Percentiles rank a stretch among this genome's conserved stretches.
phyloP scores from a whole-genome alignment of 2,113 vertebrate species.

The Macquaria australasica region DNA sequence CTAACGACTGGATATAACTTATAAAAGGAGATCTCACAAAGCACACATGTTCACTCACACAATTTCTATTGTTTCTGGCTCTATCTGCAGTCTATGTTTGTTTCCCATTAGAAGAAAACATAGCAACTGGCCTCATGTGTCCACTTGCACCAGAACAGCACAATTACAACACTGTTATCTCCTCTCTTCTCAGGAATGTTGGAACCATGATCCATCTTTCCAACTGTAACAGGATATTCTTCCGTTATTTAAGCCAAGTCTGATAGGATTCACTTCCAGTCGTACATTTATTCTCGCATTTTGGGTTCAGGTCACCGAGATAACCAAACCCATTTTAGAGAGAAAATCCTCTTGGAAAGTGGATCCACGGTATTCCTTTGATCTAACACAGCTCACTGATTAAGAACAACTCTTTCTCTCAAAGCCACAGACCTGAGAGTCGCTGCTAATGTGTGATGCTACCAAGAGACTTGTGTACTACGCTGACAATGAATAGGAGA shows the following conservation, averaged over 20 bases:
- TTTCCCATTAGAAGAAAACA: constrained; percentile 55
- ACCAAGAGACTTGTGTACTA: constrained; percentile 5
- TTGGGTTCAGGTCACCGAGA: constrained; percentile 49
- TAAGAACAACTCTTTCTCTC: constrained; percentile 44
- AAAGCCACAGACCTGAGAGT: constrained; percentile 18
- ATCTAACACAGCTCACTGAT: constrained; percentile 59
- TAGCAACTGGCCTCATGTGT: constrained; percentile 50
- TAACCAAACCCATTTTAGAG: constrained; percentile 59
- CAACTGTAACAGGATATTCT: constrained; percentile 41
- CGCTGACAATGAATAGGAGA: neutral
- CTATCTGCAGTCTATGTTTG: constrained; percentile 47
- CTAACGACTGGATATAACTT: neutral
- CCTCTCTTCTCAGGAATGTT: constrained; percentile 44
- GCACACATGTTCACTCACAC: constrained; percentile 14
- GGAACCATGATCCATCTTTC: constrained; percentile 38
- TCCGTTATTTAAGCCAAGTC: constrained; percentile 37
- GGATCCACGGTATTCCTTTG: constrained; percentile 63
- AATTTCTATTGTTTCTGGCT: constrained; percentile 37
- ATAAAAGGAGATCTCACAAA: neutral
- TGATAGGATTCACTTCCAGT: constrained; percentile 55
- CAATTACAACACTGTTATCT: constrained; percentile 57
- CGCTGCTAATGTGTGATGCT: constrained; percentile 14
- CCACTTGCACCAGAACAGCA: constrained; percentile 39
- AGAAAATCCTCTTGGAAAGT: constrained; percentile 54
- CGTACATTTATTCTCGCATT: constrained; percentile 27